These are phyloP conservation scores for Chiloscyllium plagiosum DNA, from an alignment of 2,113 vertebrate genomes.

Conservation along the genomic window DNA sequence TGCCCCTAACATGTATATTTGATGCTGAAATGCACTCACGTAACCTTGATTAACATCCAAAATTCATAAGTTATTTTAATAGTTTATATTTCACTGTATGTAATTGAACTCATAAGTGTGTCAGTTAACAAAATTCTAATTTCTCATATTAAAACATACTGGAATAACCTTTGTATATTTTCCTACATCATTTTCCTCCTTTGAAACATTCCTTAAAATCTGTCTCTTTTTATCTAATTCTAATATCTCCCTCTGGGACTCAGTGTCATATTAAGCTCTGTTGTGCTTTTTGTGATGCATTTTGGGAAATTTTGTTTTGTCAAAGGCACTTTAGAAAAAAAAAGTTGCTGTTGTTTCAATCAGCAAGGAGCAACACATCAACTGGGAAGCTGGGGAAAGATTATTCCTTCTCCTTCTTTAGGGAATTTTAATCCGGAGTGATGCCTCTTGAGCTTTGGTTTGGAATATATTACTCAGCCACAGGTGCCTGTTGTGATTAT, in stretches of 20 bases:
- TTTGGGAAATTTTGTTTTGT: too few relatives aligned
- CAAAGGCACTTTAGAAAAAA: too few relatives aligned
- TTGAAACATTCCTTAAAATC: too few relatives aligned
- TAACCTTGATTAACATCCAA: neutral
- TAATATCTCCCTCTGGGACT: too few relatives aligned
- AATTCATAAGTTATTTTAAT: neutral
- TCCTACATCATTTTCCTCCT: too few relatives aligned
- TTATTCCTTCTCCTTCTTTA: neutral
- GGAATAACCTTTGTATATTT: too few relatives aligned
- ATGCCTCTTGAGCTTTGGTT: neutral
- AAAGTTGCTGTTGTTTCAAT: neutral
- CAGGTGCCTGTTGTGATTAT: neutral
- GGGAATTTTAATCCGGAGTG: neutral
- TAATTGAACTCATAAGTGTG: neutral
- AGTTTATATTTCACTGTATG: neutral
- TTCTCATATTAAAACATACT: neutral
- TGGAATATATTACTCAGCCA: constrained; percentile 13
- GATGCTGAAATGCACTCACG: neutral
- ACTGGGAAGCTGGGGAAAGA: neutral
- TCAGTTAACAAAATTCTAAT: neutral
- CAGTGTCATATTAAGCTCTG: too few relatives aligned
- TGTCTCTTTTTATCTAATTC: too few relatives aligned
- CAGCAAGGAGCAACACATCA: neutral
- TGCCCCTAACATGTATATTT: neutral
- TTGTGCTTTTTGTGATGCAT: too few relatives aligned